Evolutionary conservation across 2,797 vertebrate genomes (phyloP), one percentile per base, ranked within the genome.

Genomic region (Chromis chromis): DNA sequence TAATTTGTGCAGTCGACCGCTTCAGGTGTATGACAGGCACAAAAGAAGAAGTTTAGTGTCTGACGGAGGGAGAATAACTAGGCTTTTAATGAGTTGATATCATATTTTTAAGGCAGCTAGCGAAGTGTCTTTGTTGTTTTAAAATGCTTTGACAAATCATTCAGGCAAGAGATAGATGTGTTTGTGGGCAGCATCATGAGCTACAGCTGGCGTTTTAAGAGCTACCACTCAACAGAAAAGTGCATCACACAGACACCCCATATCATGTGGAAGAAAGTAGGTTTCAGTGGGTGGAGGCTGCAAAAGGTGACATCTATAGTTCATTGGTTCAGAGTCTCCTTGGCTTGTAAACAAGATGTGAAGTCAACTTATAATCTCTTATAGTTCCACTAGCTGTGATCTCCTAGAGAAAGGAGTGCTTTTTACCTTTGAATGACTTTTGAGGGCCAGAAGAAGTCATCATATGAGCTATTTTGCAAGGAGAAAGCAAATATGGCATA

Each of bases 101-200:
- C 52, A 55, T 61, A 49, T 65, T 71, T 65, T 71, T 68, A 65
- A 44, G 69, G 63, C 57, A 65, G 49, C 57, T 39, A 31, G 53
- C 57, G 24, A 40, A 58, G 9, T 46, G 11, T 59, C 53, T 64
- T 66, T 81, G 68, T 62, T 54, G 39, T 57, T 62, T 66, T 53
- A 70, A 76, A 70, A 62, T 22, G 46, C 39, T 55, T 40, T 54
- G 70, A 62, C 60, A 58, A 40, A 64, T 62, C 28, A 74, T 68
- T 36, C 44, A 14, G n/a, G 39, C 21, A 17, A 16, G 16, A 42
- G 4, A 3, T 4, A 16, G 42, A 44, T 44, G 16, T 44, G 17
- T 16, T 44, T 7, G 16, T 42, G 40, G 14, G 28, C 28, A 31
- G 27, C 7, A 11, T 57, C 17, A 25, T 40, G 31, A n/a, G 59